phyloP scores from a whole-genome alignment of 2,888 invertebrate genomes.

The Drosophila maculinotata region DNA sequence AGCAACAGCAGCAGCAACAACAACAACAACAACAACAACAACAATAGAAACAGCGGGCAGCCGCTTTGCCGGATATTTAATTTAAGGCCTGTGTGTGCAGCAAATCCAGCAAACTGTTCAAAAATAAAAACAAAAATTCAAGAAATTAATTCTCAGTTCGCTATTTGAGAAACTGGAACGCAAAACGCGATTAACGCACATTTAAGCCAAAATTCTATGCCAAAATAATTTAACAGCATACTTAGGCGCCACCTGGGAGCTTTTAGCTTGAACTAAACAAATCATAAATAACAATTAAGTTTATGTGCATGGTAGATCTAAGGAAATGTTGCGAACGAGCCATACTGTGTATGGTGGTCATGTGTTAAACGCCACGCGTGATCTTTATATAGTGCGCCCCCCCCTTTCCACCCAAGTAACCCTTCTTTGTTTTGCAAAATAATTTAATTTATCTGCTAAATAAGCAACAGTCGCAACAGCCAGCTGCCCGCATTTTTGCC shows the following conservation, averaged over 20 bases:
- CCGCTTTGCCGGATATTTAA: conserved; percentile 73
- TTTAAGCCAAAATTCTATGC: conserved; percentile 19
- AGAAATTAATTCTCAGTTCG: neutral
- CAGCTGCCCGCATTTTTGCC: conserved; percentile 63
- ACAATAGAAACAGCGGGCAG: conserved; percentile 42
- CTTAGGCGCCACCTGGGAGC: conserved; percentile 13
- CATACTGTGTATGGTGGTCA: conserved; percentile 40
- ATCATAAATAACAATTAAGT: conserved; percentile 70
- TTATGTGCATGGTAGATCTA: conserved; percentile 5
- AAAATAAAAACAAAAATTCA: conserved; percentile 18
- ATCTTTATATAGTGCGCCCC: conserved; percentile 13
- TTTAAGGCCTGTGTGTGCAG: conserved; percentile 57
- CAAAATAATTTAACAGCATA: conserved; percentile 14
- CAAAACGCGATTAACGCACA: conserved; percentile 18
- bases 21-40: conserved; percentile 20
- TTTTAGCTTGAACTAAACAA: conserved; percentile 55
- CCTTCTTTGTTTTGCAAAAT: conserved; percentile 46
- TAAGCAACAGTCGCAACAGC: conserved; percentile 51
- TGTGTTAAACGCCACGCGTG: conserved; percentile 53
- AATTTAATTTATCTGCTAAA: conserved; percentile 67
- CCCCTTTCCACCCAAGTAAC: no score
- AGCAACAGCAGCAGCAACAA: conserved; percentile 29
- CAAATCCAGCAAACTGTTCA: conserved; percentile 10
- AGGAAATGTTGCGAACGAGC: conserved; percentile 9
- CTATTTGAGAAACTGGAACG: conserved; percentile 12